Evolutionary conservation across 2,113 vertebrate species (phyloP).

Genomic region (Sciurus niger): DNA sequence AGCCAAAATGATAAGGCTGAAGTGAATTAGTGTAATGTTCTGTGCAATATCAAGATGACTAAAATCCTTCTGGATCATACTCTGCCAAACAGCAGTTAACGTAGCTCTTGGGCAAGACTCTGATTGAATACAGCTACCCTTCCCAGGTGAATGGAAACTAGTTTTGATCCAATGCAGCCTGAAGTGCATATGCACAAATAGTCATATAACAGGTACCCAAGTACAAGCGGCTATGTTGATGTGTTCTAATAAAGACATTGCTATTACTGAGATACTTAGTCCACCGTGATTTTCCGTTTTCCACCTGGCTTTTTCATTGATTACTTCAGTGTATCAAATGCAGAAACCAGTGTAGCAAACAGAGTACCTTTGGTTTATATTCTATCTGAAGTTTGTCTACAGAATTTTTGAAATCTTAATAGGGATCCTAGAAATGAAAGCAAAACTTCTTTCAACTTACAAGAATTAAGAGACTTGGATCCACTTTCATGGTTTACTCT

Average conservation of each 20-base stretch:
- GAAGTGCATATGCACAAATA: background rate
- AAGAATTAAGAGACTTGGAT: background rate
- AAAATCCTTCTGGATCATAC: background rate
- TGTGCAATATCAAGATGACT: background rate
- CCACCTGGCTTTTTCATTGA: background rate
- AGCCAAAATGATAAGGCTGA: background rate
- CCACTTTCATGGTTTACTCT: background rate
- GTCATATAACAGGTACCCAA: background rate
- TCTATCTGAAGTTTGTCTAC: background rate
- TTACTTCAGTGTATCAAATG: background rate
- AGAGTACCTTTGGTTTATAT: background rate
- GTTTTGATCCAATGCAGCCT: background rate
- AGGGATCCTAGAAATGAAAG: constrained; percentile 25
- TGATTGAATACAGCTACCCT: background rate
- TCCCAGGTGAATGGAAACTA: background rate
- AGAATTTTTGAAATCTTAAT: constrained; percentile 14
- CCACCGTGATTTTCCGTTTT: background rate
- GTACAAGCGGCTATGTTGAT: background rate
- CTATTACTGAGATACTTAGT: background rate
- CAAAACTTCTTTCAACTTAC: background rate
- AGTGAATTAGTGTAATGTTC: background rate
- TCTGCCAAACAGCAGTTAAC: background rate
- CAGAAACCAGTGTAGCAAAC: background rate
- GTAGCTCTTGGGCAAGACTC: background rate
- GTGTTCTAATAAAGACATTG: background rate